Conservation (phyloP, 92 coral and sea anemone genomes). For the Siderastrea radians region DNA sequence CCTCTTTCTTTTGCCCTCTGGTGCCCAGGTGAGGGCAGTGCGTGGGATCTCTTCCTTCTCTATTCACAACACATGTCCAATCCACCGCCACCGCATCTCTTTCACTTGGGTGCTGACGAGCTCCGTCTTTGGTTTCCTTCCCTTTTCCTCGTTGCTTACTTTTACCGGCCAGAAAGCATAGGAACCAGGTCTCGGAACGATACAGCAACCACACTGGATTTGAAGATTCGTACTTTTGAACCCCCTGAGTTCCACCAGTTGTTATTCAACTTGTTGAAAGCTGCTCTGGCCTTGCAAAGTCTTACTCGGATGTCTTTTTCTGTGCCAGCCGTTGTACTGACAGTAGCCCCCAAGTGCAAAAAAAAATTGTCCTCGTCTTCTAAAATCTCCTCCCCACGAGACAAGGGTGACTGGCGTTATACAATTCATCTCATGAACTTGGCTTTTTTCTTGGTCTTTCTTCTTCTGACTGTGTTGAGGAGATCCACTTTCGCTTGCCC, state of each 20-base stretch:
- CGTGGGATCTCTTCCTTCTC: no score
- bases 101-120: no score
- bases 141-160: constrained; percentile 13
- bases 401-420: constrained; percentile 1
- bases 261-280: neutral
- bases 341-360: neutral
- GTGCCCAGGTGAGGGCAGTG: no score
- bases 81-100: no score
- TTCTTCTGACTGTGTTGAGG: neutral
- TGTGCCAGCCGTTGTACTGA: neutral
- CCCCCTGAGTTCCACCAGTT: no score
- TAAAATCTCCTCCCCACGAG: neutral
- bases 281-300: neutral
- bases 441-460: neutral
- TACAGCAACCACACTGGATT: constrained; percentile 2
- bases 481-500: neutral
- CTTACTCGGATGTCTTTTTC: neutral
- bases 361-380: neutral
- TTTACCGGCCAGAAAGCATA: constrained; percentile 23
- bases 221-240: neutral
- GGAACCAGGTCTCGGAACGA: constrained; percentile 15
- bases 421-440: neutral
- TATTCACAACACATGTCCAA: no score
- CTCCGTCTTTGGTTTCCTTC: no score
- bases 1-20: no score